phyloP scores from a whole-genome alignment of 2,797 vertebrate genomes.

The Danio albolineatus region DNA sequence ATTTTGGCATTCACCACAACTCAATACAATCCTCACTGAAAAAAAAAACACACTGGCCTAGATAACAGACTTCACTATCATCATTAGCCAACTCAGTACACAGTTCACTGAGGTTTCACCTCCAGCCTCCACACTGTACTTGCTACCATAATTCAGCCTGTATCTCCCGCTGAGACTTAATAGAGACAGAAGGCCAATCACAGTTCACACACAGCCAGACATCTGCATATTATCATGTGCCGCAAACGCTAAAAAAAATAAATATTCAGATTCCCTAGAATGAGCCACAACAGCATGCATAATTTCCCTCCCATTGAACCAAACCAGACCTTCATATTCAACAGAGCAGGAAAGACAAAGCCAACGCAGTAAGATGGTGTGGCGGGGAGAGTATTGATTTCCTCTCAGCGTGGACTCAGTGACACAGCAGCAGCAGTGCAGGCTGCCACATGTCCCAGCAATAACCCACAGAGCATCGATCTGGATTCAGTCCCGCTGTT shows the following conservation, averaged over 20 bases:
- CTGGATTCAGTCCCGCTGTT: conserved; percentile 37
- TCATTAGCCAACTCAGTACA: neutral
- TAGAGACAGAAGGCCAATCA: neutral
- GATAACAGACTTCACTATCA: neutral
- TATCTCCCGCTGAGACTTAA: neutral
- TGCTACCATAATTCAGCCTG: neutral
- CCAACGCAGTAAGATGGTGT: conserved; percentile 23
- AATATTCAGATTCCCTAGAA: neutral
- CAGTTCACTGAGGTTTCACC: conserved; percentile 8
- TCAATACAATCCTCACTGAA: too few species aligned
- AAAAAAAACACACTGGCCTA: too few species aligned
- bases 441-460: conserved; percentile 11
- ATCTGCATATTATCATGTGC: neutral
- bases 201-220: conserved; percentile 13
- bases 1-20: too few species aligned
- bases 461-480: conserved; percentile 39
- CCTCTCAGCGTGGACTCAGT: conserved; percentile 57
- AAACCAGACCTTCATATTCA: neutral
- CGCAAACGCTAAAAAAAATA: neutral
- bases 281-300: neutral
- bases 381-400: conserved; percentile 60
- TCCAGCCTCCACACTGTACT: neutral
- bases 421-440: conserved; percentile 62
- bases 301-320: neutral
- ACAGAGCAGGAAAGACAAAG: neutral